Base-by-base conservation (phyloP, 2,113 vertebrate genomes). In the Dicaeum eximium region DNA sequence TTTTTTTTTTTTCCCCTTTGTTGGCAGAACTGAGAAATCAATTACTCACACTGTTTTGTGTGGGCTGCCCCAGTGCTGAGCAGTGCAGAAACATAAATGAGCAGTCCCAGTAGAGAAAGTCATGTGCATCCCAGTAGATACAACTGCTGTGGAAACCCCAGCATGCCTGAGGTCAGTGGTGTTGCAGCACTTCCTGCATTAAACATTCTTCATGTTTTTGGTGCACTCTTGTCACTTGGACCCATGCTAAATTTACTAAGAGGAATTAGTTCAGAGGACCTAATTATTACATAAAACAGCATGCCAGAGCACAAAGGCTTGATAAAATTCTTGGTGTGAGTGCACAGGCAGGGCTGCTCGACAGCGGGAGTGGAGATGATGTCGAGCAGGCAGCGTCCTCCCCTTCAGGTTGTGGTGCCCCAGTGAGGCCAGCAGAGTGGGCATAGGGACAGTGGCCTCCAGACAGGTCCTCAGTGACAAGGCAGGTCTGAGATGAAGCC, bases 131-230 rank as follows among this genome's bases (percentile, higher is more conserved):
- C 30, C 38, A 45, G 45, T 23, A 53, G 13, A 7, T 62, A 24
- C 22, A 79, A n/a, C 10, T 48, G 35, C 58, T 75, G 37, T 44
- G 42, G 79, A 88, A 78, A 50, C 60, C n/a, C 28, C 23, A 53
- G 11, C 2, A 1, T 1, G 7, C 21, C 51, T 56, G 37, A 77
- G 22, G 27, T 72, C 69, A 69, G 58, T 13, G n/a, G 7, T 17
- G 10, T 17, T 2, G 0, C 35, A 69, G 44, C 15, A 64, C 2
- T 51, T 80, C 50, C 23, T 84, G 65, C 0, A 0, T 64, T 27
- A 73, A 50, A 16, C 11, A 65, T n/a, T 80, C 16, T 84, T 92
- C 54, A 3, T 35, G 54, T 13, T 84, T 80, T 83, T 2, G 3
- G 40, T 40, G 14, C 24, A 11, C 16, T 57, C 30, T 44, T 51